Base-by-base conservation (phyloP, 2,888 invertebrate species). In the Molanna angustata region DNA sequence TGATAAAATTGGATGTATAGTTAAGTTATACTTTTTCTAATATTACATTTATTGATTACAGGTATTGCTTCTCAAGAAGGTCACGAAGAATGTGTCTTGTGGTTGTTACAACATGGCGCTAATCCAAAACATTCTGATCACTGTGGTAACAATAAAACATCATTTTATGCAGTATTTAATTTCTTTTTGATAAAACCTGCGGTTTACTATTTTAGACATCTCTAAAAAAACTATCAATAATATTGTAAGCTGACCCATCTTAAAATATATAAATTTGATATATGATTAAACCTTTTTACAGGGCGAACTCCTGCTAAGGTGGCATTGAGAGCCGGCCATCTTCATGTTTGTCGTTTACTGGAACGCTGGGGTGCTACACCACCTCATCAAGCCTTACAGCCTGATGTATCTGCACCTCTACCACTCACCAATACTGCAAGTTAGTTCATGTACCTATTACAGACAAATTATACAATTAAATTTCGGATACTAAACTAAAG, bases 61-160 rank as follows among this genome's bases (percentile, higher is more conserved):
- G 90, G 94, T 63, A 95, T 97, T 52, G 95, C 96, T 0, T 92
- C 96, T 1, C 96, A 96, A 70, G 96, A 96, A 69, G 96, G 96
- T 0, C 95, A 95, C 66, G 92, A 93, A 62, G 87, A 89, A 57
- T 95, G 95, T 64, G 96, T 96, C 1, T 77, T 90, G 52, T 88
- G 85, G 65, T 71, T 93, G 20, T 69, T 89, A 33, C 88, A 89
- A 63, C 90, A 90, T 61, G 91, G 91, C 13, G 92, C 91, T 0
- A 89, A 91, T 70, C 92, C 91, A 0, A 79, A 84, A 63, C 91
- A 91, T 64, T 90, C 90, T 0, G 91, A 91, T 65, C 86, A 90
- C 54, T 92, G 90, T 64, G 92, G 91, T 61, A 31, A 63, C 63
- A 20, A 27, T 11, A 11, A n/a, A n/a, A n/a, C n/a, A n/a, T n/a